phyloP scores from a whole-genome alignment of 2,888 invertebrate genomes.

The Caenorhabditis parvicauda region DNA sequence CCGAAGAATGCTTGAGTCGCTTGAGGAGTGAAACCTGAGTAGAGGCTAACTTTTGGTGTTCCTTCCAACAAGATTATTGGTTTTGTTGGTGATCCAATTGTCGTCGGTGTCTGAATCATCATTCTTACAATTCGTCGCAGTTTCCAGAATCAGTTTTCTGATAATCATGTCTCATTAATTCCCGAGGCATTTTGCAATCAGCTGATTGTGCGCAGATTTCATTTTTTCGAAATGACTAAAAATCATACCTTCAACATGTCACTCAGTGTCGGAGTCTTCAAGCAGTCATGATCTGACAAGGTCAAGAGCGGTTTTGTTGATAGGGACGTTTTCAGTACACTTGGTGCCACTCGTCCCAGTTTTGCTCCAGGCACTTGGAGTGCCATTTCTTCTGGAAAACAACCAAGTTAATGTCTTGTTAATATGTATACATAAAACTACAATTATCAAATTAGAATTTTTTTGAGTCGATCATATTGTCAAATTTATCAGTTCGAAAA shows the following conservation, averaged over 20 bases:
- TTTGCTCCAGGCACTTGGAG: constrained; percentile 19
- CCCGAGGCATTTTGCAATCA: neutral
- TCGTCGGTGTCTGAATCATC: constrained; percentile 28
- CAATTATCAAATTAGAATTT: no score
- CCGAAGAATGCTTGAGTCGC: constrained; percentile 44
- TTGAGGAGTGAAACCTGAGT: constrained; percentile 33
- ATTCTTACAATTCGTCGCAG: neutral
- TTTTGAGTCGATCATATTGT: no score
- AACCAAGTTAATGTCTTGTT: neutral
- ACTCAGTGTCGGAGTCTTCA: constrained; percentile 50
- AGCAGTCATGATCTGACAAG: constrained; percentile 40
- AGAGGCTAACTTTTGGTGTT: constrained; percentile 19
- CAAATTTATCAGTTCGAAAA: no score
- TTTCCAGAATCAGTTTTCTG: no score
- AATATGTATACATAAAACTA: neutral
- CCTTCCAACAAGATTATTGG: constrained; percentile 14
- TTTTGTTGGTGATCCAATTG: constrained; percentile 24
- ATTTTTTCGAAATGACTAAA: constrained; percentile 6
- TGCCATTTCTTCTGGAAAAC: constrained; percentile 19
- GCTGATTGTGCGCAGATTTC: constrained; percentile 6
- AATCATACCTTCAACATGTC: constrained; percentile 37
- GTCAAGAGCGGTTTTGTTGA: constrained; percentile 23
- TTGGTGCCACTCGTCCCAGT: constrained; percentile 12
- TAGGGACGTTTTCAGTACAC: constrained; percentile 18
- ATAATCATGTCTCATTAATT: no score